Base-by-base conservation (phyloP, 2,888 invertebrate genomes). In the Psylliodes chrysocephalus region DNA sequence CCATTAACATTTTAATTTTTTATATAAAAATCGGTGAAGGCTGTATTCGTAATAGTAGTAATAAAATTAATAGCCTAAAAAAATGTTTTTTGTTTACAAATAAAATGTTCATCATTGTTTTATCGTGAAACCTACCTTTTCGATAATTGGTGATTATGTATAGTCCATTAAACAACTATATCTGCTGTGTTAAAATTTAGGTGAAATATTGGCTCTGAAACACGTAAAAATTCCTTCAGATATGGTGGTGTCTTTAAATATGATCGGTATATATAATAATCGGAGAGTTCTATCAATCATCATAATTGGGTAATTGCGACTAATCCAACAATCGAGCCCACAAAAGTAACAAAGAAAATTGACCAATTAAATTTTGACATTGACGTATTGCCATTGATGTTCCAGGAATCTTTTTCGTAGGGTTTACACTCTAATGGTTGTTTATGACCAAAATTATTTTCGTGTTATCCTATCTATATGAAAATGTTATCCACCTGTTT, bases 271-370 rank as follows among this genome's bases (percentile, higher is more conserved):
- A 54, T 42, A 49, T 40, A 54, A 40, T 38, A 54, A 22, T 15
- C 22, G 15, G 30, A 8, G 7, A 57, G 15, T 57, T 64, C 64
- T 54, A 64, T 64, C 64, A 64, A 64, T 64, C 64, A 64, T 49
- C 30, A 51, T 64, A 64, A 64, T 64, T 64, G 64, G 64, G 64
- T 64, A 64, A 64, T 64, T 64, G 61, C 61, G 54, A 38, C 64
- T 54, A 55, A 60, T 60, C 54, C 60, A 40, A 53, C 54, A 54
- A 51, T 60, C 42, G 38, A 35, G 55, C 28, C 59, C 49, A 60
- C 59, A 49, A 64, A 54, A 60, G 60, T 59, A 60, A 64, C 59
- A 54, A 64, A 54, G 59, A 15, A 64, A 64, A 64, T 64, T 64
- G 63, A 47, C 63, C 63, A 64, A 64, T 64, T 64, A 64, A 25